Conservation (phyloP, 2,888 invertebrate species). For the Drosophila quinaria region DNA sequence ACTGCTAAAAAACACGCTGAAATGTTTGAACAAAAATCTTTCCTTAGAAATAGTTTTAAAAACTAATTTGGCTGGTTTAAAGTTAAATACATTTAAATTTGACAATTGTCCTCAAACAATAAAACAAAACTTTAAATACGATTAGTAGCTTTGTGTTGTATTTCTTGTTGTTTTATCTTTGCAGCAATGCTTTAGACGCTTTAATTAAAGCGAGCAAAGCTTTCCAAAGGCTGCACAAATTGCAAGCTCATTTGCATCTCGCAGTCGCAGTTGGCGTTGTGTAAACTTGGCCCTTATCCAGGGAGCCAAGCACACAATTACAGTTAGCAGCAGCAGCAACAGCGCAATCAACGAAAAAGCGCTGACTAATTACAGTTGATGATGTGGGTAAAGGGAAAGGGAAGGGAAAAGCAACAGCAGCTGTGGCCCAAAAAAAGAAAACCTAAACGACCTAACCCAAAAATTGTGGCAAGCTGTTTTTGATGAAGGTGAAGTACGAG, state of each 20-base stretch:
- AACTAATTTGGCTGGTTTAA: too few species aligned
- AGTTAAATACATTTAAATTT: too few species aligned
- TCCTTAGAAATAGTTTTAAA: too few species aligned
- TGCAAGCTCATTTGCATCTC: constrained; percentile 53
- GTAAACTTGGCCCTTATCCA: constrained; percentile 31
- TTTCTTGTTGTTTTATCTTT: not conserved
- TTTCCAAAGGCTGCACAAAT: constrained; percentile 43
- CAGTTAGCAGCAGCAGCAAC: constrained; percentile 9
- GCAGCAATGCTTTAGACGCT: constrained; percentile 1
- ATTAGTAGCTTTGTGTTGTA: constrained; percentile 17
- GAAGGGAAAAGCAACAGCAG: constrained; percentile 14
- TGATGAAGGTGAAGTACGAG: constrained; percentile 22
- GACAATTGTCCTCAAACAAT: not conserved
- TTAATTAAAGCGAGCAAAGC: constrained; percentile 49
- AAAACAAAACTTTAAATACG: constrained; percentile 17
- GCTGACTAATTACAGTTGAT: constrained; percentile 60
- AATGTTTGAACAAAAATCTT: too few species aligned
- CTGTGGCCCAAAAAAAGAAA: constrained; percentile 8
- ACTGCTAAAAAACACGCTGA: too few species aligned
- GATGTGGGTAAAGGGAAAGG: not conserved
- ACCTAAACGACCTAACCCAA: constrained; percentile 13
- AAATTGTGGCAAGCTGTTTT: constrained; percentile 30
- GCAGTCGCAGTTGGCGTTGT: constrained; percentile 4
- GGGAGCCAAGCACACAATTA: constrained; percentile 2
- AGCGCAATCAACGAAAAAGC: constrained; percentile 64